Evolutionary conservation across 2,113 vertebrate species (phyloP), one percentile per base, ranked within the genome.

Genomic region (Aegotheles bennettii): DNA sequence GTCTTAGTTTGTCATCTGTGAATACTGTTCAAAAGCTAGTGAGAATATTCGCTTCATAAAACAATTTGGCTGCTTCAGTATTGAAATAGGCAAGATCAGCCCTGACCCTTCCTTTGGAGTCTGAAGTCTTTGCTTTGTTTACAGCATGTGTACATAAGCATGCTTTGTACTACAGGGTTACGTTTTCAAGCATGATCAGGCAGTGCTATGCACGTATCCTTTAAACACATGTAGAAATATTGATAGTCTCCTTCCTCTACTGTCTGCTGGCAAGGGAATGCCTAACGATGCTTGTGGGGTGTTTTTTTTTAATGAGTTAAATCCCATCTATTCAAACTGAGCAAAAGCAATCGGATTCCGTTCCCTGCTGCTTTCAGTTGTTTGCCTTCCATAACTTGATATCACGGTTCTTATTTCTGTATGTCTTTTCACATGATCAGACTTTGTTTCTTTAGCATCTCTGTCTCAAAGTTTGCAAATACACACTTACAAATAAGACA

Each of bases 1-100:
- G 42, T 68, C 92, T 73, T 84, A 68, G 75, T 76, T 89, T 87
- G 74, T 89, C 84, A 84, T 33, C 51, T 90, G 35, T 96, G 90
- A 67, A 60, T 92, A 83, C 48, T 76, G 31, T 61, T 89, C 75
- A 82, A 64, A 86, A 76, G 45, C 59, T 64, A 38, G 3, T 56
- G 48, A 48, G 60, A 88, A 40, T 88, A 60, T 95, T 97, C 23
- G 42, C 36, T 86, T 89, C 65, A 71, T 81, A 43, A 68, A 80
- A 56, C 33, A 1, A 23, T 92, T 84, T 77, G 47, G 17, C 48
- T 93, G 20, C 67, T 89, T 95, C 89, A 93, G 59, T 93, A 81
- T 96, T 94, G 84, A 96, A 87, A 50, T 84, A 36, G 2, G 0
- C 24, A 51, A 79, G 73, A 68, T 57, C 73, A 71, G 33, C n/a